Evolutionary conservation across 2,888 invertebrate genomes (phyloP).

Genomic region (Pachliopta kotzebuea): DNA sequence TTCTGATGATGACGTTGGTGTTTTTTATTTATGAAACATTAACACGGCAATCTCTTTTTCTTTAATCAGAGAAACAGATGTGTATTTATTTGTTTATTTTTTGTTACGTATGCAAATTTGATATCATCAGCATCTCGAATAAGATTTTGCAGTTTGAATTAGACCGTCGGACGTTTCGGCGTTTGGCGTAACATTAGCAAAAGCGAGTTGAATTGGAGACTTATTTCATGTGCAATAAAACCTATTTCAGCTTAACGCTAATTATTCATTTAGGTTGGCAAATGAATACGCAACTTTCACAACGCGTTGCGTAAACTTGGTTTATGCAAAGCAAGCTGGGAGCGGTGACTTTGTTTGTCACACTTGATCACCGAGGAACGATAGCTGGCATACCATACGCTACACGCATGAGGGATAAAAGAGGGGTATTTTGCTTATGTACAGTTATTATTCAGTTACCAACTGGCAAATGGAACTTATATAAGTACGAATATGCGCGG

Average conservation of each 20-base stretch:
- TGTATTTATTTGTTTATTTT: background rate
- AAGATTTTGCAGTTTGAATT: conserved; percentile 20
- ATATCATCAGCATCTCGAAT: conserved; percentile 1
- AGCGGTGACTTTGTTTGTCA: conserved; percentile 23
- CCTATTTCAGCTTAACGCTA: conserved; percentile 18
- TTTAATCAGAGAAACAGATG: background rate
- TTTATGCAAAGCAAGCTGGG: conserved; percentile 28
- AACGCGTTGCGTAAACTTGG: conserved; percentile 26
- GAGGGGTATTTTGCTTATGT: conserved; percentile 13
- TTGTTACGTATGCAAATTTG: background rate
- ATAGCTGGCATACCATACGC: background rate
- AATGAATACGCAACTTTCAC: conserved; percentile 30
- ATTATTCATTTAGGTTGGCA: conserved; percentile 28
- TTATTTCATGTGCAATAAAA: conserved; percentile 16
- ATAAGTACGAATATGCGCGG: background rate
- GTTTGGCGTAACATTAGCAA: conserved; percentile 16
- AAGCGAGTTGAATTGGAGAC: background rate
- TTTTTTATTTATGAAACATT: no score
- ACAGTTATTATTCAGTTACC: conserved; percentile 5
- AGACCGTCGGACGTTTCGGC: conserved; percentile 9
- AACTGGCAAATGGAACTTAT: background rate
- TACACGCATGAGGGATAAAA: conserved; percentile 19
- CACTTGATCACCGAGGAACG: conserved; percentile 28
- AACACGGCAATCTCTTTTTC: background rate
- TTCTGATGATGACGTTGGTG: no score